phyloP scores from a whole-genome alignment of 2,888 invertebrate genomes.

The Dryobotodes eremita region DNA sequence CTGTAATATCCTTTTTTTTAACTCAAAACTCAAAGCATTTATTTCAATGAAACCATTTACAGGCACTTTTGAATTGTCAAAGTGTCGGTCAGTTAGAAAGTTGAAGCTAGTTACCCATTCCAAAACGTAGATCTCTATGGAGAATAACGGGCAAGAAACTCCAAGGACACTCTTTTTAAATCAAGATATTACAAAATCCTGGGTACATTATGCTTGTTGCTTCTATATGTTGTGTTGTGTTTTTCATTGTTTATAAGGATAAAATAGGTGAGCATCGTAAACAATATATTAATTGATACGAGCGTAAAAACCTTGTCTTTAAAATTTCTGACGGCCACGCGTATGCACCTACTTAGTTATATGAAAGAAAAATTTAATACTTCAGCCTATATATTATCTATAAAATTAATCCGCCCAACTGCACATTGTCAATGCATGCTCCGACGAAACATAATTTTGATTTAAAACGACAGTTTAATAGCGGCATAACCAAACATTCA shows the following conservation, averaged over 20 bases:
- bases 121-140: no score
- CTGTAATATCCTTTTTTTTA: neutral
- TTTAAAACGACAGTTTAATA: constrained; percentile 63
- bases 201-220: no score
- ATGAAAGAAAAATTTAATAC: constrained; percentile 1
- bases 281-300: rapidly evolving
- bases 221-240: no score
- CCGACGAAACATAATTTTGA: constrained; percentile 64
- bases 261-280: neutral
- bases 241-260: neutral
- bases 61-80: no score
- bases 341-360: neutral
- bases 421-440: constrained; percentile 36
- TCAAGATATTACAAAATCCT: no score
- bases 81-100: no score
- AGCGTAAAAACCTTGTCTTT: neutral
- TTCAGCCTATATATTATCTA: constrained; percentile 20
- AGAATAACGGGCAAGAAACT: no score
- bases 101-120: no score
- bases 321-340: neutral
- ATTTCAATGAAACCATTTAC: no score
- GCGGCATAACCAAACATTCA: constrained; percentile 53
- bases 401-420: constrained; percentile 50
- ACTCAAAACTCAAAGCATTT: no score
- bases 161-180: no score